A percentile compares a stretch with the other conserved stretches of the same genome.
These are phyloP conservation scores for Xenotilapia leptura DNA, from an alignment of 2,113 vertebrate species.

Conservation along the genomic window DNA sequence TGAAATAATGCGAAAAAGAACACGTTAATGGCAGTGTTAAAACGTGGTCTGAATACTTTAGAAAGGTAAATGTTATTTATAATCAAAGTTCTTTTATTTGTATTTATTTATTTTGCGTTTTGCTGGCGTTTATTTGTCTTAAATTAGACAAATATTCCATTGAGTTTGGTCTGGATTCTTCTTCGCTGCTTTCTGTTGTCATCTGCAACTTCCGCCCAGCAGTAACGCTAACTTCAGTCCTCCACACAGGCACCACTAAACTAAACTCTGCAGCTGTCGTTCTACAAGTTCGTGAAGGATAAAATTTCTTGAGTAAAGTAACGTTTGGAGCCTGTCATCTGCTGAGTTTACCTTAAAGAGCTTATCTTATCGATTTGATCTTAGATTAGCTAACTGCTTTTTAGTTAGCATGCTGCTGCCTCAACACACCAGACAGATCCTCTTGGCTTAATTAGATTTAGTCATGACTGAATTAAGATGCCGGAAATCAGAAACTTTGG, in stretches of 20 bases:
- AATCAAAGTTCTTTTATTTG: fast-evolving
- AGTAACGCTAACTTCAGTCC: neutral
- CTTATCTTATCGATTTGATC: neutral
- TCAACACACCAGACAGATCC: neutral
- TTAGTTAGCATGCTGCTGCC: constrained; percentile 68
- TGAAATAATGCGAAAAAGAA: neutral
- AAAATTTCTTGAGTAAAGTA: neutral
- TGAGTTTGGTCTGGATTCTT: neutral
- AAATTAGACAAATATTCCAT: neutral
- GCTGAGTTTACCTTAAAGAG: neutral
- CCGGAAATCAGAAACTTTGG: constrained; percentile 20
- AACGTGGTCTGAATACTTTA: neutral
- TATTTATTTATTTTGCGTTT: neutral
- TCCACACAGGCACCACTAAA: neutral
- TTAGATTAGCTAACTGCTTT: neutral
- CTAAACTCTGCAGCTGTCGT: neutral
- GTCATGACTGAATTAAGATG: constrained; percentile 62
- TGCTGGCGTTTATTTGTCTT: neutral
- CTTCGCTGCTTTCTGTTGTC: neutral
- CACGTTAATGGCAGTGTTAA: fast-evolving
- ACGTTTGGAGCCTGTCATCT: neutral
- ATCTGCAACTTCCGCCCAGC: constrained; percentile 1
- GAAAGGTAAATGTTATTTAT: neutral
- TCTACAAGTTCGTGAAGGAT: neutral
- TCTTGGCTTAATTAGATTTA: neutral